Conservation (phyloP, 2,888 invertebrate genomes). For the Hirtodrosophila duncani region DNA sequence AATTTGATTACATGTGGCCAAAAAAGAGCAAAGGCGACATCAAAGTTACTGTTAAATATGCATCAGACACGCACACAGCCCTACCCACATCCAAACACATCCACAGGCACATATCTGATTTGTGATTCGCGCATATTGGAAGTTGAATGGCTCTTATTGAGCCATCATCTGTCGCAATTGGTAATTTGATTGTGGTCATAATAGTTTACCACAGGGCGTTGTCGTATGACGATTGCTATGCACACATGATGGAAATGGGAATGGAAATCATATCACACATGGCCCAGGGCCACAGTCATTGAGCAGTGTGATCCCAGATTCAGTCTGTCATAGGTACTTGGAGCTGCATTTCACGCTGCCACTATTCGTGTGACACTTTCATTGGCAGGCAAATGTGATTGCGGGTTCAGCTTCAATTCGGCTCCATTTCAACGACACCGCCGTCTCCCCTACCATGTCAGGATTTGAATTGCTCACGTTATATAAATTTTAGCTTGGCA, state of each 20-base stretch:
- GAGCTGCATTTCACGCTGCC: constrained; percentile 29
- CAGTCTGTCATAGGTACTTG: not conserved
- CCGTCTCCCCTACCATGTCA: no score
- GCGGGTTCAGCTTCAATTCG: no score
- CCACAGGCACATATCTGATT: constrained; percentile 15
- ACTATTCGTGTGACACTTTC: constrained; percentile 32
- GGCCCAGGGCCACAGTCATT: constrained; percentile 2
- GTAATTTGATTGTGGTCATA: constrained; percentile 64
- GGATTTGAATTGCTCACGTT: no score
- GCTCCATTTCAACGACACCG: no score
- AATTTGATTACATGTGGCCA: constrained; percentile 38
- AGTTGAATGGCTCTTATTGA: not conserved
- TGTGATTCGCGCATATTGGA: not conserved
- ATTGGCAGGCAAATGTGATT: constrained; percentile 58
- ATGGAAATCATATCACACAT: constrained; percentile 29
- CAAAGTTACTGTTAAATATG: constrained; percentile 9
- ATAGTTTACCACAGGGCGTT: constrained; percentile 48
- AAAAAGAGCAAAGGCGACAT: constrained; percentile 6
- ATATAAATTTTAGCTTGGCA: no score
- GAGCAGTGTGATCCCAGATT: not conserved
- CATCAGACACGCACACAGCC: constrained; percentile 5
- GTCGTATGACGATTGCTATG: constrained; percentile 37
- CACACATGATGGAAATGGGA: constrained; percentile 11
- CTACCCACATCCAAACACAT: not conserved
- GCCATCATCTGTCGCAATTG: constrained; percentile 36